Percentiles rank a stretch among this genome's conserved stretches.
Evolutionary conservation across 2,888 invertebrate genomes (phyloP).

Genomic region (Frankliniella fusca): DNA sequence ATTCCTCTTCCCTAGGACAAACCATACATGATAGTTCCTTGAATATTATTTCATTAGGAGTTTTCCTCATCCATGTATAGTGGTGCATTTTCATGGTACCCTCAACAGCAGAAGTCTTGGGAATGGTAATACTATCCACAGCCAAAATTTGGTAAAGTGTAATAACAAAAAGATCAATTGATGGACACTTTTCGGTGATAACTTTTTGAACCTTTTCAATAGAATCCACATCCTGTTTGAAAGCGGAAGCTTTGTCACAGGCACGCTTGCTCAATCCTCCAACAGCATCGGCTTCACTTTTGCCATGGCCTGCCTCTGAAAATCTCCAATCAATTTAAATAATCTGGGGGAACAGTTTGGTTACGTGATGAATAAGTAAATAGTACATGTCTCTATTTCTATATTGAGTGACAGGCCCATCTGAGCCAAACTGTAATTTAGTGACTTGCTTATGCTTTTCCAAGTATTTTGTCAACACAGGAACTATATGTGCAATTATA

Average conservation of each 20-base stretch:
- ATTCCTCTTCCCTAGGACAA: too few relatives aligned
- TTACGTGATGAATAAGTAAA: background rate
- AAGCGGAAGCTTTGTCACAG: background rate
- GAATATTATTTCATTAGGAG: background rate
- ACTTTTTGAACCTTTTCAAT: background rate
- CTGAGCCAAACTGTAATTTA: background rate
- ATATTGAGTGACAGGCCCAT: background rate
- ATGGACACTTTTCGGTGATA: background rate
- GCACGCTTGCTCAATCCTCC: background rate
- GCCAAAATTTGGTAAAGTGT: too few relatives aligned
- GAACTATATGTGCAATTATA: background rate
- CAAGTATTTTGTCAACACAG: background rate
- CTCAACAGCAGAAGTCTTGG: background rate
- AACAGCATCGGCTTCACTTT: background rate
- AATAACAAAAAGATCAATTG: background rate
- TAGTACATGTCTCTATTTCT: background rate
- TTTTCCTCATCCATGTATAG: background rate
- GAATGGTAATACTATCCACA: too few relatives aligned
- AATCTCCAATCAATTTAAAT: background rate
- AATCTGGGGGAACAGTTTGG: background rate
- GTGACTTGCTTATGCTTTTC: background rate
- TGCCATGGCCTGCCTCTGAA: background rate
- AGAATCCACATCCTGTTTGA: background rate
- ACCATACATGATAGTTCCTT: too few relatives aligned
- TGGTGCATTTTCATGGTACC: background rate